Evolutionary conservation across 2,113 vertebrate genomes (phyloP), one percentile per base, ranked within the genome.

Genomic region (Falcunculus frontatus): DNA sequence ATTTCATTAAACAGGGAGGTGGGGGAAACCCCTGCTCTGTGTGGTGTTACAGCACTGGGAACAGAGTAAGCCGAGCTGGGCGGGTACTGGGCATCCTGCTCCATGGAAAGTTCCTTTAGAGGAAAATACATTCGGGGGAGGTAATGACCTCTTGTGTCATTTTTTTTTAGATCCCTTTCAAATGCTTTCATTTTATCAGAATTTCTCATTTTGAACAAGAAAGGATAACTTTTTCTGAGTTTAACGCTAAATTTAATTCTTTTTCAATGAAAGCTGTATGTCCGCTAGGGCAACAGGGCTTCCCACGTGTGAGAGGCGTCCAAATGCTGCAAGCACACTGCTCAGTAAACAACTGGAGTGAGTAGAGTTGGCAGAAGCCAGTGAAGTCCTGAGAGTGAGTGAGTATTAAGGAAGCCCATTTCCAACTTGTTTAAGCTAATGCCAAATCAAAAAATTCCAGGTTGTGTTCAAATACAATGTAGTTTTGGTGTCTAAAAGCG

Each of bases 311-410:
- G 25, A 83, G 62, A 82, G 56, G 60, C 60, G 11, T 16, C 22
- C 62, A 67, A 20, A 10, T 15, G 33, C 35, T 75, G 56, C 60
- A 59, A 16, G 27, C 27, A 46, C 20, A 22, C 14, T 56, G 47
- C 59, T 10, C 9, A 13, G 5, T 0, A 23, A 16, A 57, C 9
- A 5, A 27, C 7, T 2, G 3, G 23, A 0, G 1, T 10, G 26
- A 78, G 33, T 11, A 44, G 42, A 27, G 47, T 1, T 53, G 39
- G 21, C 41, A 60, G 39, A 11, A 29, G n/a, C 25, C 41, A n/a
- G 44, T 33, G 39, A 14, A 75, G 26, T 83, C 57, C 53, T 23
- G 35, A 35, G 11, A 30, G 9, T 4, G 33, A 70, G 10, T 30
- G 35, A 65, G 22, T 41, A 53, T 46, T 5, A n/a, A 80, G 35